Percentiles rank a stretch among this genome's conserved stretches.
Conservation (phyloP, 1,140 invertebrate species). For the Drosophila rufa region DNA sequence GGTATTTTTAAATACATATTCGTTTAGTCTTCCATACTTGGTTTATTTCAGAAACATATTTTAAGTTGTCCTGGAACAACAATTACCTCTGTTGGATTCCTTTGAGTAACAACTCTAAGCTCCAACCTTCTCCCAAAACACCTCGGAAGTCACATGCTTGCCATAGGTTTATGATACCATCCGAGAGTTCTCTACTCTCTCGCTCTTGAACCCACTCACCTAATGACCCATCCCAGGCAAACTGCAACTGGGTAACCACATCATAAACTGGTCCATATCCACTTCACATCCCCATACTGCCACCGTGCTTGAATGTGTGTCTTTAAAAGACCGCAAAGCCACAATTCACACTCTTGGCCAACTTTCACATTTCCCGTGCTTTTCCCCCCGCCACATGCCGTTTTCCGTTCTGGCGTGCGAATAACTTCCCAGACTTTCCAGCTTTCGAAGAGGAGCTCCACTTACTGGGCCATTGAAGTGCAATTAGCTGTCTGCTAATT, state of each 20-base stretch:
- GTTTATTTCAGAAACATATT: neutral
- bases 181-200: neutral
- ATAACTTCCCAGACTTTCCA: constrained; percentile 50
- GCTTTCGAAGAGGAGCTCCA: constrained; percentile 18
- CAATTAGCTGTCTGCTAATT: constrained; percentile 80
- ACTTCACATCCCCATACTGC: neutral
- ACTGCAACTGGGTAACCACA: constrained; percentile 36
- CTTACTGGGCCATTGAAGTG: constrained; percentile 71
- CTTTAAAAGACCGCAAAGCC: constrained; percentile 52
- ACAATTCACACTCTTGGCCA: constrained; percentile 54
- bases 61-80: neutral
- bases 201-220: constrained; percentile 16
- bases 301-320: constrained; percentile 24
- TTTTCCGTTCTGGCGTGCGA: constrained; percentile 54
- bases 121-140: neutral
- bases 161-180: constrained; percentile 9
- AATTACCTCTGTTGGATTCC: neutral
- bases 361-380: constrained; percentile 54
- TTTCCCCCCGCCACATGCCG: constrained; percentile 1
- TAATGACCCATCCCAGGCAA: constrained; percentile 33
- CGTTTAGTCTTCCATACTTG: too few relatives aligned
- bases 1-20: neutral
- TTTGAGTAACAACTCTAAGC: too few relatives aligned
- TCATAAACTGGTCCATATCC: constrained; percentile 41
- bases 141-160: constrained; percentile 12